Percentiles rank a stretch among this genome's conserved stretches.
These are phyloP conservation scores for Thereuonema tuberculata DNA, from an alignment of 1,140 invertebrate species.

Conservation along the genomic window DNA sequence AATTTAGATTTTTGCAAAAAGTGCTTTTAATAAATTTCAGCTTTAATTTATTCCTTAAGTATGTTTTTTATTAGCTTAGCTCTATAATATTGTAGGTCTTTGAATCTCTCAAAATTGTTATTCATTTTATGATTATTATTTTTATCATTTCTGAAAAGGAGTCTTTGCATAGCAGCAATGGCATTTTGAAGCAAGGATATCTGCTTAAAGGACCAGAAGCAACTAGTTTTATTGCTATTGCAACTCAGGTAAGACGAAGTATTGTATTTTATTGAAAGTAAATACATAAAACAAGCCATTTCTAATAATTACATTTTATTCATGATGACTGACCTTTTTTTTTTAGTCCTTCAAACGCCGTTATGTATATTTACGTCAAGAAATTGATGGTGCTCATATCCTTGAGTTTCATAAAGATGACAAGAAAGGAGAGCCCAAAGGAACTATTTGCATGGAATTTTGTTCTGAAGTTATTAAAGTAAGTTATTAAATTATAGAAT, in stretches of 20 bases:
- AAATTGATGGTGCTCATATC: conserved; percentile 78
- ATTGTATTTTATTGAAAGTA: background rate
- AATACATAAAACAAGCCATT: too few relatives aligned
- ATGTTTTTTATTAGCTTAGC: too few relatives aligned
- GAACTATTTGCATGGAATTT: conserved; percentile 85
- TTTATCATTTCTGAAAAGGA: too few relatives aligned
- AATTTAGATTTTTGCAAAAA: too few relatives aligned
- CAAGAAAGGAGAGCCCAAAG: conserved; percentile 72
- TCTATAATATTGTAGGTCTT: too few relatives aligned
- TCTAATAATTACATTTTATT: too few relatives aligned
- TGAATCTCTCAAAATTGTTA: too few relatives aligned
- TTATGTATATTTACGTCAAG: conserved; percentile 72
- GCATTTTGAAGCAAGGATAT: conserved; percentile 75
- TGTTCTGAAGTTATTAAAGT: conserved; percentile 73
- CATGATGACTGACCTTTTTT: too few relatives aligned
- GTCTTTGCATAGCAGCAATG: conserved; percentile 30
- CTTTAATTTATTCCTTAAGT: too few relatives aligned
- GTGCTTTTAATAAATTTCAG: too few relatives aligned
- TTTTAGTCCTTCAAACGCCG: conserved; percentile 69
- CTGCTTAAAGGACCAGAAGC: conserved; percentile 77
- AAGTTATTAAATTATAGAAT: too few relatives aligned
- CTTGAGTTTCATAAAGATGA: conserved; percentile 87
- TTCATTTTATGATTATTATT: too few relatives aligned
- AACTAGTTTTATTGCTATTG: conserved; percentile 29
- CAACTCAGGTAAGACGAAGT: conserved; percentile 26